phyloP scores from a whole-genome alignment of 2,113 vertebrate species.

The Sialia sialis region DNA sequence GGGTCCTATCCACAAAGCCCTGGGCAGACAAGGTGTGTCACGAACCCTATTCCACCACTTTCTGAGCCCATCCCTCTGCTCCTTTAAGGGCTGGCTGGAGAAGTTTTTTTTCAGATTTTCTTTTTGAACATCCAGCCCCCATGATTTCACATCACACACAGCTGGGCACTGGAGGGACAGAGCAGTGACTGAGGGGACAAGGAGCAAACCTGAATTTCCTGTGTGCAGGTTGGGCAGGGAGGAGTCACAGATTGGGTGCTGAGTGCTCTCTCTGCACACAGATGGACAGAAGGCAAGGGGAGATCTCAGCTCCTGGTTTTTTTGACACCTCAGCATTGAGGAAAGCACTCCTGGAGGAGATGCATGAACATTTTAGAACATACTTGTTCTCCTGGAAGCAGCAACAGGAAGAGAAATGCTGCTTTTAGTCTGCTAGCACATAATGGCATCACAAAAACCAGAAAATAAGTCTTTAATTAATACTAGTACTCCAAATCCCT shows the following conservation, averaged over 20 bases:
- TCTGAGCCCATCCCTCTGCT: not conserved
- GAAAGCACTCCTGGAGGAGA: not conserved
- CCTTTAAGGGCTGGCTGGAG: not conserved
- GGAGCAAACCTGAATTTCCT: not conserved
- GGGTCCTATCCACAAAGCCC: not conserved
- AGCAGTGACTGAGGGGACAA: no score
- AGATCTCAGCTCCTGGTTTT: not conserved
- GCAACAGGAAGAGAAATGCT: not conserved
- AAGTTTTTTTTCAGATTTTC: not conserved
- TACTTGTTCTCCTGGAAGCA: not conserved
- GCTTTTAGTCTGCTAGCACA: not conserved
- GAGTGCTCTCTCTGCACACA: no score
- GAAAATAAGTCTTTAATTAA: not conserved
- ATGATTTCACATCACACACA: not conserved
- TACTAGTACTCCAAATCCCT: not conserved
- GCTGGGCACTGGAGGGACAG: no score
- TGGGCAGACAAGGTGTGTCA: not conserved
- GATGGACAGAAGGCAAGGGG: not conserved
- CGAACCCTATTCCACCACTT: not conserved
- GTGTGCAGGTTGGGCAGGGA: accelerated
- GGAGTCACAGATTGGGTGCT: not conserved
- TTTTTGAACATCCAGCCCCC: not conserved
- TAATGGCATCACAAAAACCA: not conserved
- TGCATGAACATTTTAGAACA: not conserved
- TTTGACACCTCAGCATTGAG: not conserved